phyloP scores from a whole-genome alignment of 2,113 vertebrate genomes.

The Oreochromis niloticus region DNA sequence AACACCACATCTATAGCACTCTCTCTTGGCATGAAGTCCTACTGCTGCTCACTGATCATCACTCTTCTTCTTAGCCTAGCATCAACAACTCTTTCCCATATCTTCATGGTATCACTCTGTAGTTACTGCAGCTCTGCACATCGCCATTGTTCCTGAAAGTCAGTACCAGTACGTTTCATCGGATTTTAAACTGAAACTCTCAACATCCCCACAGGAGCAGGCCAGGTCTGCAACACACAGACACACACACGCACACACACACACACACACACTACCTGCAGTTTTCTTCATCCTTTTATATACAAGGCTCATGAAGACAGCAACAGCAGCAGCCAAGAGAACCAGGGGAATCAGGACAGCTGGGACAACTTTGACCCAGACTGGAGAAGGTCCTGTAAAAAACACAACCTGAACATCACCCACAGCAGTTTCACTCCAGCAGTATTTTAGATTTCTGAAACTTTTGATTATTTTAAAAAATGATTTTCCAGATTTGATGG shows the following conservation, averaged over 20 bases:
- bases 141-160: neutral
- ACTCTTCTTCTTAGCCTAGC: neutral
- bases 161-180: neutral
- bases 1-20: neutral
- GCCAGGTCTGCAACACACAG: neutral
- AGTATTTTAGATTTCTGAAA: neutral
- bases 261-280: neutral
- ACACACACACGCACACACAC: neutral
- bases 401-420: neutral
- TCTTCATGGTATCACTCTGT: neutral
- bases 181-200: neutral
- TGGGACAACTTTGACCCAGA: neutral
- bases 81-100: neutral
- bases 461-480: neutral
- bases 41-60: neutral
- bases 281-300: neutral
- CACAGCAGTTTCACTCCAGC: neutral
- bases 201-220: neutral
- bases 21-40: neutral
- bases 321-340: neutral
- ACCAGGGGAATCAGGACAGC: neutral
- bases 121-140: neutral
- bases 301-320: neutral
- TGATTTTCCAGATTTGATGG: neutral
- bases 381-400: neutral